Evolutionary conservation across 2,113 vertebrate species (phyloP).

Genomic region (Eublepharis macularius): DNA sequence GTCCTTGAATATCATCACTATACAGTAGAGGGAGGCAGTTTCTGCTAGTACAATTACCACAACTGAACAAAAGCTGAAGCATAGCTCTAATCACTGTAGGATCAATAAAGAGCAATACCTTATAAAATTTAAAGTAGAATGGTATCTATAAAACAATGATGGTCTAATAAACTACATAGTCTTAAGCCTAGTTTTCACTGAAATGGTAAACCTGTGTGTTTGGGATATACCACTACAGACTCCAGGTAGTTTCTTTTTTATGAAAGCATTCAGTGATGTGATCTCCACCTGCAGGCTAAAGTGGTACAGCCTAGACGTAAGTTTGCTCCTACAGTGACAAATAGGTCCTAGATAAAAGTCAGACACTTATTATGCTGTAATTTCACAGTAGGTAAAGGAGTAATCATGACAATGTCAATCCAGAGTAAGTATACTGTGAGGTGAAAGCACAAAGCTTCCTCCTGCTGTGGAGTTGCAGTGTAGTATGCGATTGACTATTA

Average conservation of each 20-base stretch:
- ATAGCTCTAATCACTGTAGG: neutral
- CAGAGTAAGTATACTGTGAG: neutral
- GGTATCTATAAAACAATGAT: neutral
- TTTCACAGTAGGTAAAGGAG: neutral
- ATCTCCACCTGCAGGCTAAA: neutral
- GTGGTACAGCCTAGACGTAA: neutral
- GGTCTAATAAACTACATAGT: neutral
- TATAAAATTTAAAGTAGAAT: neutral
- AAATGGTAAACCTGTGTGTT: neutral
- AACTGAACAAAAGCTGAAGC: neutral
- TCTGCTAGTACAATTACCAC: too few relatives aligned
- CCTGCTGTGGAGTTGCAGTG: neutral
- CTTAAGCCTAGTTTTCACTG: neutral
- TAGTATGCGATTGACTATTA: neutral
- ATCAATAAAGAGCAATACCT: neutral
- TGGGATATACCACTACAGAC: neutral
- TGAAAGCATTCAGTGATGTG: neutral
- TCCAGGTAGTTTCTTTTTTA: neutral
- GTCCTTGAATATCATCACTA: constrained; percentile 27
- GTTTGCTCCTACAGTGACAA: neutral
- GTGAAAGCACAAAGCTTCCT: neutral
- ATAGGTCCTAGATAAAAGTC: neutral
- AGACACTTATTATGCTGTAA: neutral
- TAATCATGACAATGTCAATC: neutral
- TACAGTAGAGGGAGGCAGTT: neutral